These are phyloP conservation scores for Notolepis coatsorum DNA, from an alignment of 2,797 vertebrate species.

Conservation along the genomic window DNA sequence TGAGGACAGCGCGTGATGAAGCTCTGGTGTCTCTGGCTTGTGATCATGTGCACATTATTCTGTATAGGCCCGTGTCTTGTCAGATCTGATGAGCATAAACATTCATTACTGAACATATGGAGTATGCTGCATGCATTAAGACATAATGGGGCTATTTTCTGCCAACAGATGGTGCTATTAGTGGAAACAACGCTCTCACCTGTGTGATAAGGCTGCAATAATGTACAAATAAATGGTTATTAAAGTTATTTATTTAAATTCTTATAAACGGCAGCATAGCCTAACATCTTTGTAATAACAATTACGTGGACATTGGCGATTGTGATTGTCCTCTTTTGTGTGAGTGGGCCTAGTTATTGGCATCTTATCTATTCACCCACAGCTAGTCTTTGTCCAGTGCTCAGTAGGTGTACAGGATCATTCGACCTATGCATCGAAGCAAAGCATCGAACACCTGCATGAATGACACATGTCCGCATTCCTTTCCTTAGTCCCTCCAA, in stretches of 20 bases:
- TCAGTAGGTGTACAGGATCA: not conserved
- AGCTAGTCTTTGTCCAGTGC: too few relatives aligned
- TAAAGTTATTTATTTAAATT: not conserved
- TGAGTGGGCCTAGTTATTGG: not conserved
- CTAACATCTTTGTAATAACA: too few relatives aligned
- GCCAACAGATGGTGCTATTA: conserved; percentile 73
- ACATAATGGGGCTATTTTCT: conserved; percentile 58
- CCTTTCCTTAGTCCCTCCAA: conserved; percentile 14
- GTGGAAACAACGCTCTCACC: conserved; percentile 33
- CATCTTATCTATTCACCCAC: not conserved
- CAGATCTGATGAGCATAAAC: conserved; percentile 27
- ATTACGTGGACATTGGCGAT: too few relatives aligned
- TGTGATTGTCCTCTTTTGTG: not conserved
- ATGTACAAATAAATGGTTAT: conserved; percentile 2
- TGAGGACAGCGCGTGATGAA: conserved; percentile 55
- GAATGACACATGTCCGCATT: not conserved
- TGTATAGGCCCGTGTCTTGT: not conserved
- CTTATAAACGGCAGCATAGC: too few relatives aligned
- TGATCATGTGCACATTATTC: conserved; percentile 30
- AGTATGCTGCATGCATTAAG: conserved; percentile 26
- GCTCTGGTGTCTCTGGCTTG: conserved; percentile 22
- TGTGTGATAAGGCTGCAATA: conserved; percentile 38
- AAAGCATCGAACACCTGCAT: conserved; percentile 4
- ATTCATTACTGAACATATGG: conserved; percentile 37
- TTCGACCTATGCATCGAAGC: not conserved